Evolutionary conservation across 2,113 vertebrate genomes (phyloP), one percentile per base, ranked within the genome.

Genomic region (Caretta caretta): DNA sequence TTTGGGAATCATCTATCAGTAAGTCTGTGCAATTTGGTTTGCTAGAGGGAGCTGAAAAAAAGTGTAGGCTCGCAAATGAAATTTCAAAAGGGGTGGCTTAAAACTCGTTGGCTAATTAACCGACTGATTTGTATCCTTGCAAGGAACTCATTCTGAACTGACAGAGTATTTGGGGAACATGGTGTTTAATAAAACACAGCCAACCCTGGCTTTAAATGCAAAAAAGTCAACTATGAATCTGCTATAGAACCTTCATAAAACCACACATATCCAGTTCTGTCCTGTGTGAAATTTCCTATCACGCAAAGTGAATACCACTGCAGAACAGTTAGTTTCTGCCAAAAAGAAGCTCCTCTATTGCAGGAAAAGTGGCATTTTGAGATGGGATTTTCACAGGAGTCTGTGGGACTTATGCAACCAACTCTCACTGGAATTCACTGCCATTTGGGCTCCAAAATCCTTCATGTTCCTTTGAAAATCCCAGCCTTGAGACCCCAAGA

Each of bases 401-500:
- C 59, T 62, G 50, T 1, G 1, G 38, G 13, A 87, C 22, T 29
- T 50, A 91, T n/a, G 49, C 14, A 86, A 20, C 13, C 50, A 90
- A 0, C 38, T 65, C 90, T 80, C 93, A 38, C 25, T 59, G 31
- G 54, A 90, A 59, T 6, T 13, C 31, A 82, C 5, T 10, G 92
- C 57, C 87, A 89, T 29, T 14, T 54, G 27, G n/a, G 22, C 4
- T 85, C 27, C 14, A 11, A 89, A 86, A 90, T 38, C n/a, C 65
- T 72, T 72, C 35, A n/a, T 3, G 17, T 19, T 72, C 6, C 27
- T 94, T 79, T 62, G 19, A 87, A 90, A 82, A 2, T 10, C 16
- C 9, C 5, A 88, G 10, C 42, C 2, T 35, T 0, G 0, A 17
- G 7, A 20, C 83, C 3, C 17, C 53, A 80, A 0, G 1, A 5